Base-by-base conservation (phyloP, 2,113 vertebrate genomes). In the Rhinogobius similis region DNA sequence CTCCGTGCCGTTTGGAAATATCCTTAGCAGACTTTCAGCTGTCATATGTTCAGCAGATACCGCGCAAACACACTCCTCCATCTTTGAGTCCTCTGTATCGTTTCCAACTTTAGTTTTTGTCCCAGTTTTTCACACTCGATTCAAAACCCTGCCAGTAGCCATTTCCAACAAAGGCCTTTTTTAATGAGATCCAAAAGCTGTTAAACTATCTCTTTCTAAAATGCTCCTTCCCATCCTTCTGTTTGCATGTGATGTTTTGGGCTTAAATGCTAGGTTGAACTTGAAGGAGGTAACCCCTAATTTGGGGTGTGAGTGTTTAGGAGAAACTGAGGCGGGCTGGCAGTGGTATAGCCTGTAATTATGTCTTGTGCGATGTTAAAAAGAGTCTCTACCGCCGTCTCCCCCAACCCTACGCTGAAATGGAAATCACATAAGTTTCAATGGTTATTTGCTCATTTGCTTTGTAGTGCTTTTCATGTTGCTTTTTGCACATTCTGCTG, bases 291-390 rank as follows among this genome's bases (percentile, higher is more conserved):
- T 87, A 91, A 89, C 78, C 89, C 87, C 83, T 88, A 86, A 92
- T 92, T 91, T 84, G 76, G 85, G 77, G 84, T 88, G 85, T 86
- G 89, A 87, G 85, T 87, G 82, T 90, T 89, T 84, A 82, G 90
- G 87, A 89, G 88, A 88, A 88, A 82, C 79, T 87, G 86, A 88
- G 82, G 74, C 68, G 62, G 75, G 48, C 56, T 89, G 84, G 75
- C 84, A 75, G 72, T 14, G 26, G 36, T 27, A 72, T 27, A 62
- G 79, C 82, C 81, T 89, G 81, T 91, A 87, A 90, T 92, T 90
- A 84, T 65, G 76, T 70, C 75, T 77, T 65, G 72, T 87, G 85
- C 89, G 82, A 90, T 86, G 82, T 86, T 80, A 77, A 82, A 89
- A 88, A 80, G 80, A 89, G 76, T 68, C 81, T 84, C 75, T 27